A percentile compares a stretch with the other conserved stretches of the same genome.
Conservation (phyloP, 1,140 invertebrate species). For the Bombus superbus region DNA sequence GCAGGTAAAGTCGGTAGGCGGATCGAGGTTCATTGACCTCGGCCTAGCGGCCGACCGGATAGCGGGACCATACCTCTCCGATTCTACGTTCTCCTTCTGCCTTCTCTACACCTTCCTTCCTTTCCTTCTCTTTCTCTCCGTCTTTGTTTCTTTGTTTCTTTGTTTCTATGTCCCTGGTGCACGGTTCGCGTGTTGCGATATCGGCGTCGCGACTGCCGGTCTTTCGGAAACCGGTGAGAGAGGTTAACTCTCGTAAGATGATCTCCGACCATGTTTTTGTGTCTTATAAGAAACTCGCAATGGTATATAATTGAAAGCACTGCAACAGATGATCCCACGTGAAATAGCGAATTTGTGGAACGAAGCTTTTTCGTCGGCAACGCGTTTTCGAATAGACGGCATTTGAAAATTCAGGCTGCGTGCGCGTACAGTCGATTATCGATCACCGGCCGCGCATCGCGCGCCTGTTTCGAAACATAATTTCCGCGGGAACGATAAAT, state of each 20-base stretch:
- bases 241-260: neutral
- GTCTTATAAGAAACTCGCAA: neutral
- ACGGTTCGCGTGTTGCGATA: conserved; percentile 8
- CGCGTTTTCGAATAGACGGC: neutral
- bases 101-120: conserved; percentile 22
- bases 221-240: neutral
- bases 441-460: neutral
- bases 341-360: neutral
- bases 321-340: neutral
- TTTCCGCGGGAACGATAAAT: neutral
- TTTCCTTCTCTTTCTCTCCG: neutral
- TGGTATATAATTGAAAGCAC: neutral
- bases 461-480: neutral
- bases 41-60: conserved; percentile 80
- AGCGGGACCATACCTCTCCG: conserved; percentile 79
- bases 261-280: neutral
- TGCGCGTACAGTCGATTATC: too few relatives aligned
- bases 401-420: neutral
- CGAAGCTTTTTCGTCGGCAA: neutral
- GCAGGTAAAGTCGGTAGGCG: conserved; percentile 80
- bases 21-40: conserved; percentile 79
- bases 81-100: conserved; percentile 42
- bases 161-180: conserved; percentile 33
- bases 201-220: neutral
- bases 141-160: conserved; percentile 19